phyloP scores from a whole-genome alignment of 1,140 invertebrate genomes.

The Riptortus pedestris region DNA sequence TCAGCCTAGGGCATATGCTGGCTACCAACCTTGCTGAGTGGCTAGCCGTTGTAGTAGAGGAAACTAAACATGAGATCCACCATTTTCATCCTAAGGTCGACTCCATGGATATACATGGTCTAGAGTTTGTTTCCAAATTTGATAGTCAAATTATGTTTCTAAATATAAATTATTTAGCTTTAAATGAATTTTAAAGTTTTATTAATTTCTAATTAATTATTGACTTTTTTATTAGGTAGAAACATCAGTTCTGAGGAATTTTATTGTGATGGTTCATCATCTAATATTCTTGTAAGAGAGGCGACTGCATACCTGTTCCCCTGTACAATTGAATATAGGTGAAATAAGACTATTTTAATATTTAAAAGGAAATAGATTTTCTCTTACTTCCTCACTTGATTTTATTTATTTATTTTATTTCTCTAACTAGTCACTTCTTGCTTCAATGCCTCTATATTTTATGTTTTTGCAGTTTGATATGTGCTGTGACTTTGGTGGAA shows the following conservation, averaged over 20 bases:
- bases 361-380: no score
- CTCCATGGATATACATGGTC: not conserved
- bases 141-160: no score
- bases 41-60: slow-evolving; percentile 51
- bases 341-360: no score
- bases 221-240: no score
- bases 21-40: slow-evolving; percentile 53
- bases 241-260: no score
- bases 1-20: slow-evolving; percentile 49
- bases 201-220: no score
- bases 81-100: not conserved
- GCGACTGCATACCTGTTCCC: slow-evolving; percentile 78
- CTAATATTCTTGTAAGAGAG: slow-evolving; percentile 52
- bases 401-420: no score
- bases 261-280: not conserved
- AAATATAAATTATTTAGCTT: no score
- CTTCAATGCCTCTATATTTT: no score
- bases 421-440: no score
- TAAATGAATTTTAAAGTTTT: no score
- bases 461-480: slow-evolving; percentile 46
- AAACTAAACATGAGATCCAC: slow-evolving; percentile 49
- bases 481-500: slow-evolving; percentile 72
- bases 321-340: slow-evolving; percentile 73
- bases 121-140: not conserved
- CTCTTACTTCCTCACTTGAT: no score